Base-by-base conservation (phyloP, 2,888 invertebrate genomes). In the Ephialtes manifestator region DNA sequence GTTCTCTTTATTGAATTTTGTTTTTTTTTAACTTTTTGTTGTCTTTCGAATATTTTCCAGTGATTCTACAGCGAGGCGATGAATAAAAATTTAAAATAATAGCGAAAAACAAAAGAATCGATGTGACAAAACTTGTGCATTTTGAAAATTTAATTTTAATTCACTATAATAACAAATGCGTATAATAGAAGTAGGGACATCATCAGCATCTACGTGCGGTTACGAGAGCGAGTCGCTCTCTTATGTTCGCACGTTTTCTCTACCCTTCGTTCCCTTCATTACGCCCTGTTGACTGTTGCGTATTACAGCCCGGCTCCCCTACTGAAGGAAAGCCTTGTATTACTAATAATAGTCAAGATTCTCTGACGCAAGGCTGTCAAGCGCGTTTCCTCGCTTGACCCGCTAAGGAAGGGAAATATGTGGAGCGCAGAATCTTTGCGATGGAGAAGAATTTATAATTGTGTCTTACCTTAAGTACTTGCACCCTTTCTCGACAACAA, bases 261-360 rank as follows among this genome's bases (percentile, higher is more conserved):
- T 68, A 85, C 85, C 86, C 85, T 80, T 85, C 81, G 77, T 72
- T 79, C 75, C 68, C 77, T 70, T 48, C 68, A 81, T 85, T 89
- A 91, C 92, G 92, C 91, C 89, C 90, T 86, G 90, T 88, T 92
- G 91, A 89, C 90, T 89, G 88, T 86, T 87, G 86, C 86, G 86
- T 89, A 86, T 85, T 83, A 86, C 87, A 88, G 83, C 85, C 87
- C 82, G 28, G 85, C 85, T 88, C 88, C 71, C 83, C 79, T 79
- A 67, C 24, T 46, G 72, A 71, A 15, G n/a, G 15, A 77, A 48
- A 71, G 89, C 87, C 89, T 90, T 89, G 86, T 88, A 86, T 90
- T 89, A 89, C 92, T 93, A 92, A 92, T 92, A 92, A 92, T 92
- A 92, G 90, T 87, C 68, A 89, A 91, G 65, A 68, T 65, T 53